These are phyloP conservation scores for Rhea pennata DNA, from an alignment of 2,113 vertebrate genomes.

Conservation along the genomic window DNA sequence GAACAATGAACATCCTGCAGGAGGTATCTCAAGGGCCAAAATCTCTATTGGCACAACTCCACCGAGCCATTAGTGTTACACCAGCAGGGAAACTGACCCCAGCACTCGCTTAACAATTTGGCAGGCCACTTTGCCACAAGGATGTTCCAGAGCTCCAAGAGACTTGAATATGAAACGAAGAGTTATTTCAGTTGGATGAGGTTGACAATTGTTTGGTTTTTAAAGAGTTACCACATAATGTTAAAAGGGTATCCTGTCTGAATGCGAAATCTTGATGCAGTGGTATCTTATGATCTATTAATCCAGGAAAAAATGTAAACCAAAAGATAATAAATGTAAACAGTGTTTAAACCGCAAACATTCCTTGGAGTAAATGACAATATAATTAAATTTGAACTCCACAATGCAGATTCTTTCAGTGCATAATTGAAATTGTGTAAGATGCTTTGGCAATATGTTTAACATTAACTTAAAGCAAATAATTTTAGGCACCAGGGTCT, in stretches of 20 bases:
- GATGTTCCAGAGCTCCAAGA: background rate
- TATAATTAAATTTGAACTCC: conserved; percentile 57
- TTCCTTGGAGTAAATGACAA: conserved; percentile 35
- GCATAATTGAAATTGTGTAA: conserved; percentile 50
- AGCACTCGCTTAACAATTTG: background rate
- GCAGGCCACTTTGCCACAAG: background rate
- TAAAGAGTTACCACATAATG: conserved; percentile 37
- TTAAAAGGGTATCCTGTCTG: conserved; percentile 43
- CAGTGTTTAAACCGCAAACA: conserved; percentile 42
- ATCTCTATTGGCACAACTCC: background rate
- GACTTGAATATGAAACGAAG: background rate
- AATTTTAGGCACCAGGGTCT: conserved; percentile 31
- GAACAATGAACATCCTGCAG: background rate
- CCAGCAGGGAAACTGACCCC: background rate
- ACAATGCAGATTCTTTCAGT: conserved; percentile 40
- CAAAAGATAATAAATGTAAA: conserved; percentile 64
- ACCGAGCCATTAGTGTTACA: background rate
- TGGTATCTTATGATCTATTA: conserved; percentile 59
- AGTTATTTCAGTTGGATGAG: background rate
- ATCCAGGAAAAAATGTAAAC: conserved; percentile 63
- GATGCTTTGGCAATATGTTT: conserved; percentile 47
- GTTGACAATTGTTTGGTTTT: conserved; percentile 50
- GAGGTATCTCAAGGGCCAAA: background rate
- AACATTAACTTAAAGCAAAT: conserved; percentile 39
- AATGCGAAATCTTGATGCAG: conserved; percentile 1